phyloP scores from a whole-genome alignment of 2,113 vertebrate species.

The Emydocephalus ijimae region DNA sequence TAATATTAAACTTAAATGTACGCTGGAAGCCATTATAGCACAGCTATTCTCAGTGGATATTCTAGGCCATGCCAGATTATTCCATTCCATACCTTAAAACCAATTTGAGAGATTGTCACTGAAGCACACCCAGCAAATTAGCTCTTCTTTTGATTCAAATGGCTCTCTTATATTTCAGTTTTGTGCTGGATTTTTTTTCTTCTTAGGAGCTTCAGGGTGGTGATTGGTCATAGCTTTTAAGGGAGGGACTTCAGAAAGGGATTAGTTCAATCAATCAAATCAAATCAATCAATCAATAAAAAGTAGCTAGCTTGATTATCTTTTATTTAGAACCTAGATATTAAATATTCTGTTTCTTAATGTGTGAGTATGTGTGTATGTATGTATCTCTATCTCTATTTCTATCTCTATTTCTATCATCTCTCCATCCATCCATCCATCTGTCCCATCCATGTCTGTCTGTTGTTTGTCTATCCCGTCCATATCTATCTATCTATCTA shows the following conservation, averaged over 20 bases:
- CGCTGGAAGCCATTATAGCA: not conserved
- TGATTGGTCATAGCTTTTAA: not conserved
- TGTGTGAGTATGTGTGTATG: too few relatives aligned
- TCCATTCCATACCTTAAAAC: not conserved
- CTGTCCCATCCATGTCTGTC: too few relatives aligned
- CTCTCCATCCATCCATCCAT: too few relatives aligned
- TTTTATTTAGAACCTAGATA: not conserved
- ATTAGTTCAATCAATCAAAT: not conserved
- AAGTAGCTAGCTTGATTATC: not conserved
- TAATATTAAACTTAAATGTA: not conserved
- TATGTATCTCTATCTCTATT: too few relatives aligned
- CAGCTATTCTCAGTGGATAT: not conserved
- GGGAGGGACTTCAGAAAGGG: not conserved
- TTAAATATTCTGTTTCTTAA: too few relatives aligned
- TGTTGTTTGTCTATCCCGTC: too few relatives aligned
- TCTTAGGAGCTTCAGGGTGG: not conserved
- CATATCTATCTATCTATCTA: too few relatives aligned
- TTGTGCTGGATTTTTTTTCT: not conserved
- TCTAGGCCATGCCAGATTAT: not conserved
- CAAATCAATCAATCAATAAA: not conserved
- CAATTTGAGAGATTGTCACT: not conserved
- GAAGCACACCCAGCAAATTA: not conserved
- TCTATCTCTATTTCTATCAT: too few relatives aligned
- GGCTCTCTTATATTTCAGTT: not conserved
- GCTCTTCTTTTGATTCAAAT: too few relatives aligned